Percentiles rank a stretch among this genome's conserved stretches.
phyloP scores from a whole-genome alignment of 2,797 vertebrate species.

The Hydrocynus forskahlii region DNA sequence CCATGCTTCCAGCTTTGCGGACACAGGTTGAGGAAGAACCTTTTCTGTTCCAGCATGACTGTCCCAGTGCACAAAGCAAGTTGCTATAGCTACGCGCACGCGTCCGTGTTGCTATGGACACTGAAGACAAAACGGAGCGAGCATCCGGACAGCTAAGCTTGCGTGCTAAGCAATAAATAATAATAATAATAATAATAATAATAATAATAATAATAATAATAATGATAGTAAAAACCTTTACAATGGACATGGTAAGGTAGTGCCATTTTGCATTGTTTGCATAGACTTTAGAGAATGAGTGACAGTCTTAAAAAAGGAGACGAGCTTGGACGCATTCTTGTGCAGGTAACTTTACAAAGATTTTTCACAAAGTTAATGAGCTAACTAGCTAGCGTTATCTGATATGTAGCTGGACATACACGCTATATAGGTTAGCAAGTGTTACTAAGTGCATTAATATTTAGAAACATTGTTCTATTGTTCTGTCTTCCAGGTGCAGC shows the following conservation, averaged over 20 bases:
- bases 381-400: background rate
- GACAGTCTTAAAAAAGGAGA: conserved; percentile 50
- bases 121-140: background rate
- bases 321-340: conserved; percentile 62
- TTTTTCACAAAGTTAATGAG: background rate
- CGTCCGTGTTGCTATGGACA: conserved; percentile 20
- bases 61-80: conserved; percentile 28
- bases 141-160: background rate
- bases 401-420: background rate
- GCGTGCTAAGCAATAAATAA: too few relatives aligned
- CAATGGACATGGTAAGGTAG: background rate
- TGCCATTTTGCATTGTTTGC: background rate
- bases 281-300: conserved; percentile 58
- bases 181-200: too few relatives aligned
- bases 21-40: too few relatives aligned
- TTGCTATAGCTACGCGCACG: conserved; percentile 71
- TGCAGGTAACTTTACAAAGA: conserved; percentile 61
- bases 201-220: background rate
- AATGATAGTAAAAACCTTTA: background rate
- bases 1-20: too few relatives aligned
- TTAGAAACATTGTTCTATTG: background rate
- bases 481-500: conserved; percentile 74
- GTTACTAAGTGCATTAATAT: background rate
- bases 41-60: too few relatives aligned
- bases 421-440: background rate